phyloP scores from a whole-genome alignment of 2,797 vertebrate species.

The Steatocranus sp. region DNA sequence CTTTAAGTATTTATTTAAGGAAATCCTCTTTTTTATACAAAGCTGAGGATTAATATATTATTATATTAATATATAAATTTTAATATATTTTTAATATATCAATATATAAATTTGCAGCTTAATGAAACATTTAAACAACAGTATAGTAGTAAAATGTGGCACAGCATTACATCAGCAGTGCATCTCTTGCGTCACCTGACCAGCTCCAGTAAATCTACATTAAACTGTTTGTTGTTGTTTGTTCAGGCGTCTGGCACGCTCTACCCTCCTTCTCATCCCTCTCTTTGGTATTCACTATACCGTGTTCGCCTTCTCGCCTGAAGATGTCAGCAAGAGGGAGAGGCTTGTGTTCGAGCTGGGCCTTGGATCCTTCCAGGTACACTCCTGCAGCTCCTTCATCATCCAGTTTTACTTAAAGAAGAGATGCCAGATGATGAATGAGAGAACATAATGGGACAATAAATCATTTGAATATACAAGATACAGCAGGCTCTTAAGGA shows the following conservation, averaged over 20 bases:
- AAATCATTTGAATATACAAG: neutral
- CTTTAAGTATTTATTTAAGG: neutral
- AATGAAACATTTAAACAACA: neutral
- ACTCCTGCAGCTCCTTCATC: neutral
- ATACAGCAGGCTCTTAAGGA: neutral
- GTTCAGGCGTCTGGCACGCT: slow-evolving; percentile 91
- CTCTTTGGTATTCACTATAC: slow-evolving; percentile 99
- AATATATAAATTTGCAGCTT: neutral
- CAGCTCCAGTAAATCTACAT: neutral
- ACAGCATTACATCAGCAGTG: slow-evolving; percentile 35
- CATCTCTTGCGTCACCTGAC: slow-evolving; percentile 19
- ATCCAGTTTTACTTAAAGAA: neutral
- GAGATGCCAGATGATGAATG: neutral
- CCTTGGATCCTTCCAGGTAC: slow-evolving; percentile 96
- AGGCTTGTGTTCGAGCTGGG: slow-evolving; percentile 96
- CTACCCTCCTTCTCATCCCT: slow-evolving; percentile 95
- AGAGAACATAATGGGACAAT: neutral
- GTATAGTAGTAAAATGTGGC: neutral
- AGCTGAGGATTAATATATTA: neutral
- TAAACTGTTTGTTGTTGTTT: slow-evolving; percentile 4
- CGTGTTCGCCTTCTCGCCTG: slow-evolving; percentile 96
- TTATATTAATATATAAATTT: neutral
- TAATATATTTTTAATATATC: neutral
- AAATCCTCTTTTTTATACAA: neutral
- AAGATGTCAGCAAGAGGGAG: slow-evolving; percentile 94